Evolutionary conservation across 2,888 invertebrate species (phyloP).

Genomic region (Philonicus albiceps): DNA sequence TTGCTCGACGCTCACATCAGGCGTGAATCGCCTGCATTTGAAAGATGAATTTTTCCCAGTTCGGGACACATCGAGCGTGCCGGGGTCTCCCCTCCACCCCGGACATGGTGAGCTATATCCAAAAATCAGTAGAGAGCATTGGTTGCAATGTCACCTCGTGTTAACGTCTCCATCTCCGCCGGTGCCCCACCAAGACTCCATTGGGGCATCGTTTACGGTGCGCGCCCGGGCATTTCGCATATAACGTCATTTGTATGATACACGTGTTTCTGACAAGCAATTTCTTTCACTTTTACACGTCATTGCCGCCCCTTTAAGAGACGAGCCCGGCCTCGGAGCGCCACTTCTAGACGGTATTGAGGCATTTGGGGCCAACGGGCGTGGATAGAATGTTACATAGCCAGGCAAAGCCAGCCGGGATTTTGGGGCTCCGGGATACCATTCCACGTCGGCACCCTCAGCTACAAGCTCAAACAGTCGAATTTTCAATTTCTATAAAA

Average conservation of each 20-base stretch:
- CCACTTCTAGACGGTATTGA: not conserved
- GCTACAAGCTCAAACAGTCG: not conserved
- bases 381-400: not conserved
- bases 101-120: not conserved
- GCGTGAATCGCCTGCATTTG: slow-evolving; percentile 22
- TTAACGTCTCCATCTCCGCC: slow-evolving; percentile 3
- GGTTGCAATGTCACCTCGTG: slow-evolving; percentile 31
- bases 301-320: slow-evolving; percentile 10
- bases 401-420: not conserved
- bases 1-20: not conserved
- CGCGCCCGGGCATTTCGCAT: not conserved
- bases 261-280: slow-evolving; percentile 41
- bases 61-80: not conserved
- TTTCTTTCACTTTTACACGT: slow-evolving; percentile 40
- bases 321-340: not conserved
- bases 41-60: slow-evolving; percentile 29
- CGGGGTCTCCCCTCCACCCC: too few species aligned
- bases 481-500: slow-evolving; percentile 35
- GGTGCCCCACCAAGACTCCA: not conserved
- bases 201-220: not conserved
- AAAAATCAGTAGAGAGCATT: slow-evolving; percentile 9
- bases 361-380: not conserved
- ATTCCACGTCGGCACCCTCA: not conserved
- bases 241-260: slow-evolving; percentile 36
- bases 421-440: not conserved